phyloP scores from a whole-genome alignment of 1,140 invertebrate species.

The Oreohelix idahoensis region DNA sequence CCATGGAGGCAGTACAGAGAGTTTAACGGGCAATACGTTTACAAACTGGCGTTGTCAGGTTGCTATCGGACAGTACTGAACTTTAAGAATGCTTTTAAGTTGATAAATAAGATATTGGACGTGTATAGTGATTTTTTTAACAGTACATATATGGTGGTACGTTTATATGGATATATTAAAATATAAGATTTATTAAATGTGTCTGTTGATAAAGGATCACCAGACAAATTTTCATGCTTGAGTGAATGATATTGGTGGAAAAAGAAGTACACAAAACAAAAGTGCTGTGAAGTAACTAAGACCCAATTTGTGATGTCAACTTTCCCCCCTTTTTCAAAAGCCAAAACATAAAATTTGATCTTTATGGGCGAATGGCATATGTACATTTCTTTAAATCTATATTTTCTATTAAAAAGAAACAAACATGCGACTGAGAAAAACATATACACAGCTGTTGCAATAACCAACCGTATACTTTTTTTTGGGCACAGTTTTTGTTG shows the following conservation, averaged over 20 bases:
- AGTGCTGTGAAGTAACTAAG: constrained; percentile 5
- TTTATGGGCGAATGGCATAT: neutral
- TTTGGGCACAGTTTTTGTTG: neutral
- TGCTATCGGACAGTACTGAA: constrained; percentile 28
- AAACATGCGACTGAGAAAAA: neutral
- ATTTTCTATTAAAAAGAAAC: no score
- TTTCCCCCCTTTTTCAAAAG: neutral
- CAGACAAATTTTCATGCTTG: neutral
- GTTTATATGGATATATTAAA: neutral
- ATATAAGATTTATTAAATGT: neutral
- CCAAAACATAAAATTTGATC: neutral
- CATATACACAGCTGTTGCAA: neutral
- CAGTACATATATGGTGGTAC: neutral
- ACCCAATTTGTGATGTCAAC: neutral
- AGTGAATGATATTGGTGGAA: neutral
- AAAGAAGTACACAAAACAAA: neutral
- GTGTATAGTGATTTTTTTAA: neutral
- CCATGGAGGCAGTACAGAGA: constrained; percentile 35
- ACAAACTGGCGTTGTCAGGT: constrained; percentile 15
- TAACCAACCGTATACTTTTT: no score
- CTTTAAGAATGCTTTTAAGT: neutral
- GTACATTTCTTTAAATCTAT: neutral
- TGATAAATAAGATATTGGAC: neutral
- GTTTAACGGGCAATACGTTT: neutral
- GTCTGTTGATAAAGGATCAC: no score